phyloP scores from a whole-genome alignment of 2,113 vertebrate species.

The Etheostoma cragini region DNA sequence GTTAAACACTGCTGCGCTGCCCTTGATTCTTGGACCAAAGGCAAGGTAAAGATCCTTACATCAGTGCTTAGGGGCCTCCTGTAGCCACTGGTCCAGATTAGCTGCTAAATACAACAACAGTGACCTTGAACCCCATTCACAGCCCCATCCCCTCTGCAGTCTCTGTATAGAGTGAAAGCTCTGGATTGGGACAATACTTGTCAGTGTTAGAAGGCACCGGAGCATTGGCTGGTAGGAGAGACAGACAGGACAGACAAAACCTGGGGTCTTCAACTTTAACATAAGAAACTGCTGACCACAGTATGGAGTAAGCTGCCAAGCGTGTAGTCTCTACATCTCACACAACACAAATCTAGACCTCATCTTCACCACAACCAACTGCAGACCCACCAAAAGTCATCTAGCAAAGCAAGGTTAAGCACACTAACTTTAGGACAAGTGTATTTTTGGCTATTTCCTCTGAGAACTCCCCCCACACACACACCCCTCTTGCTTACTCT shows the following conservation, averaged over 20 bases:
- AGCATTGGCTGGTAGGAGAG: slow-evolving; percentile 80
- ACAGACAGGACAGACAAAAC: slow-evolving; percentile 77
- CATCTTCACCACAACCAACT: slow-evolving; percentile 64
- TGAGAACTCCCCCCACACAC: slow-evolving; percentile 59
- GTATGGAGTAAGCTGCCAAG: slow-evolving; percentile 67
- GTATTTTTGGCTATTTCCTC: slow-evolving; percentile 81
- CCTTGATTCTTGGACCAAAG: slow-evolving; percentile 42
- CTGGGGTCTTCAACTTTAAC: slow-evolving; percentile 69
- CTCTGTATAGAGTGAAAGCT: slow-evolving; percentile 75
- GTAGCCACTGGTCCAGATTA: slow-evolving; percentile 58
- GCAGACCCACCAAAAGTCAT: slow-evolving; percentile 57
- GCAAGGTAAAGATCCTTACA: slow-evolving; percentile 42
- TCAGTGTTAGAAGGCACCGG: slow-evolving; percentile 84
- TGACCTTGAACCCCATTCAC: slow-evolving; percentile 57
- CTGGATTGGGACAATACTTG: slow-evolving; percentile 81
- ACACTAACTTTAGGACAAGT: slow-evolving; percentile 52
- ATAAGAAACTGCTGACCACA: slow-evolving; percentile 71
- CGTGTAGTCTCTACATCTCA: slow-evolving; percentile 53
- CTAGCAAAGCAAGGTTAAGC: slow-evolving; percentile 65
- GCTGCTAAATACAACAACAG: slow-evolving; percentile 56
- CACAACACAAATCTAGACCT: slow-evolving; percentile 63
- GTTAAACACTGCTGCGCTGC: slow-evolving; percentile 47
- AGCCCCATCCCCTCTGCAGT: slow-evolving; percentile 65
- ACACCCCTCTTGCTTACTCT: slow-evolving; percentile 49
- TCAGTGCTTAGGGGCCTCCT: slow-evolving; percentile 52